These are phyloP conservation scores for Eulemur macaco DNA, from an alignment of 2,113 vertebrate species.

Conservation along the genomic window DNA sequence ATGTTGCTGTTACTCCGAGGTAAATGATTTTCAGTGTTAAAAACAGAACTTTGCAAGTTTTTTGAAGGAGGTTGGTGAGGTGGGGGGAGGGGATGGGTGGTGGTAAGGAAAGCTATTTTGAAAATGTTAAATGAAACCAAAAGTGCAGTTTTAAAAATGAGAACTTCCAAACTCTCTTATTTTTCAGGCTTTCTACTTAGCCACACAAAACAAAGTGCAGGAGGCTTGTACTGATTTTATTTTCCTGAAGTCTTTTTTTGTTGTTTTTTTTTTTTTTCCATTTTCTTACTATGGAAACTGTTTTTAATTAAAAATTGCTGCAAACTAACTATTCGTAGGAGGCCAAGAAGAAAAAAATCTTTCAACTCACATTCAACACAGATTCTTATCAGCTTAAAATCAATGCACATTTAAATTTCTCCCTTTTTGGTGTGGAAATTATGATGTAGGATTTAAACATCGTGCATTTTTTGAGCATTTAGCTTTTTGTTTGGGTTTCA, in stretches of 20 bases:
- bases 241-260: conserved; percentile 66
- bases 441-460: conserved; percentile 66
- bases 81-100: neutral
- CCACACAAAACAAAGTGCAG: conserved; percentile 72
- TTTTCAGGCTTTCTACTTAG: conserved; percentile 57
- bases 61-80: conserved; percentile 27
- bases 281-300: conserved; percentile 79
- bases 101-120: conserved; percentile 63
- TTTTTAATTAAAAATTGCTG: conserved; percentile 88
- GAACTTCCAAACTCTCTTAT: conserved; percentile 72
- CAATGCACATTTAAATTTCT: conserved; percentile 69
- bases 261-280: neutral
- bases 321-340: conserved; percentile 84
- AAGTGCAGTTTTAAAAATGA: conserved; percentile 77
- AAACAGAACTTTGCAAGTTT: conserved; percentile 64
- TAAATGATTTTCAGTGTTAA: conserved; percentile 69
- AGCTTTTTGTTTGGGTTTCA: conserved; percentile 64
- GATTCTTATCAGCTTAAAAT: conserved; percentile 78
- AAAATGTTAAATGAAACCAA: conserved; percentile 80
- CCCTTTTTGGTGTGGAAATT: conserved; percentile 56
- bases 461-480: neutral
- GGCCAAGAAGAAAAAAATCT: conserved; percentile 64
- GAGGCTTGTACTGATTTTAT: conserved; percentile 60
- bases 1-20: conserved; percentile 60
- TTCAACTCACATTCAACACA: conserved; percentile 74